phyloP scores from a whole-genome alignment of 2,797 vertebrate species.

The Schizothorax lantsangensis region DNA sequence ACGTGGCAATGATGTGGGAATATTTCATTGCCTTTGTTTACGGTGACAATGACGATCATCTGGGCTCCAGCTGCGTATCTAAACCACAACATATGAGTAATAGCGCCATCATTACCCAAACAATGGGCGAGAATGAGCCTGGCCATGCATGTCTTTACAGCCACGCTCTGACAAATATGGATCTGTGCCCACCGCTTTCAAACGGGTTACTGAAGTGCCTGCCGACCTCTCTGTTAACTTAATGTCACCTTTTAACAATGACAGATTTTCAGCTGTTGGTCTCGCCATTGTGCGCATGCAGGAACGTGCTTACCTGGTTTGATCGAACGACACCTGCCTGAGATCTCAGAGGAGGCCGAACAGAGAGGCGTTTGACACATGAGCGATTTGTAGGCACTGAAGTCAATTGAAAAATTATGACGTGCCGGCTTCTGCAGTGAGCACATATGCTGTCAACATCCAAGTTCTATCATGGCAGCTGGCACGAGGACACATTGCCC shows the following conservation, averaged over 20 bases:
- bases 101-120: slow-evolving; percentile 55
- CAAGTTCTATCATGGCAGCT: slow-evolving; percentile 52
- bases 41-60: slow-evolving; percentile 54
- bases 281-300: slow-evolving; percentile 9
- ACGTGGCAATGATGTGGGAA: slow-evolving; percentile 52
- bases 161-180: slow-evolving; percentile 43
- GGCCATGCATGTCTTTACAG: slow-evolving; percentile 37
- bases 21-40: slow-evolving; percentile 50
- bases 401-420: slow-evolving; percentile 54
- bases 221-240: slow-evolving; percentile 58
- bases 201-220: slow-evolving; percentile 36
- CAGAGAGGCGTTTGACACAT: slow-evolving; percentile 55
- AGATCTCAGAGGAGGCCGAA: slow-evolving; percentile 47
- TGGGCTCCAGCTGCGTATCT: slow-evolving; percentile 54
- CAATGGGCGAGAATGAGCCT: slow-evolving; percentile 8
- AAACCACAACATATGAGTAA: slow-evolving; percentile 56
- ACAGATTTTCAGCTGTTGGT: slow-evolving; percentile 52
- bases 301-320: slow-evolving; percentile 45
- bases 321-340: slow-evolving; percentile 57
- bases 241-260: slow-evolving; percentile 53
- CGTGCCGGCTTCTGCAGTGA: slow-evolving; percentile 17
- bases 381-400: slow-evolving; percentile 46
- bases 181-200: slow-evolving; percentile 35
- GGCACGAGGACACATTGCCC: slow-evolving; percentile 51
- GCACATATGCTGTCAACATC: slow-evolving; percentile 46